Evolutionary conservation across 2,888 invertebrate genomes (phyloP).

Genomic region (Aspidiotus rigidus): DNA sequence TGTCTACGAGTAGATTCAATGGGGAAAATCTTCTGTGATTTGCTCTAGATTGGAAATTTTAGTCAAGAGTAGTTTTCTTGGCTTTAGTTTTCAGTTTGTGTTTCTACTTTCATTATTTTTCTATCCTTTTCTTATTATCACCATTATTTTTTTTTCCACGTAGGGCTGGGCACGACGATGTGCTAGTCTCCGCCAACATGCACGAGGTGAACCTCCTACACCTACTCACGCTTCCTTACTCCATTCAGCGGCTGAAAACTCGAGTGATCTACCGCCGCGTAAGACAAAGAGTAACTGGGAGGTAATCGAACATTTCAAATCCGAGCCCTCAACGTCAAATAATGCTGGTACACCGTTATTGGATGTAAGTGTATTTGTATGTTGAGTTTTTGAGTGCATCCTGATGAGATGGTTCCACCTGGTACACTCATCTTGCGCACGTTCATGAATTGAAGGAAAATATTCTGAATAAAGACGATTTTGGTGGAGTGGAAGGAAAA

Average conservation of each 20-base stretch:
- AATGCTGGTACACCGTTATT: slow-evolving; percentile 24
- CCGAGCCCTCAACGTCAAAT: slow-evolving; percentile 19
- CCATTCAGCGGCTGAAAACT: slow-evolving; percentile 43
- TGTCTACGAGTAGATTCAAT: no score
- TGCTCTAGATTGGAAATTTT: no score
- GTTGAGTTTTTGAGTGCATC: background rate
- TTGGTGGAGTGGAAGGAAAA: no score
- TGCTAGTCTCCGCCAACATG: slow-evolving; percentile 47
- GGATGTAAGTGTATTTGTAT: slow-evolving; percentile 24
- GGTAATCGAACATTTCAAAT: slow-evolving; percentile 75
- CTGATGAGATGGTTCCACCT: no score
- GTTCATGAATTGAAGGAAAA: no score
- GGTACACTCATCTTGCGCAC: no score
- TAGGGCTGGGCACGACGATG: slow-evolving; percentile 37
- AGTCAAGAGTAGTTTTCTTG: no score
- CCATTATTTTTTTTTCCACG: slow-evolving; percentile 8
- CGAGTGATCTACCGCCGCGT: slow-evolving; percentile 48
- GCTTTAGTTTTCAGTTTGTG: no score
- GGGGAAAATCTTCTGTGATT: no score
- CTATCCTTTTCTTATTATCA: background rate
- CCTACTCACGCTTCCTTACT: slow-evolving; percentile 45
- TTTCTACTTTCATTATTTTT: no score
- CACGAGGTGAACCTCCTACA: slow-evolving; percentile 41
- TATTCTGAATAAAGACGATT: no score
- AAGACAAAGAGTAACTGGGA: slow-evolving; percentile 90